Base-by-base conservation (phyloP, 2,113 vertebrate species). In the Actenoides hombroni region DNA sequence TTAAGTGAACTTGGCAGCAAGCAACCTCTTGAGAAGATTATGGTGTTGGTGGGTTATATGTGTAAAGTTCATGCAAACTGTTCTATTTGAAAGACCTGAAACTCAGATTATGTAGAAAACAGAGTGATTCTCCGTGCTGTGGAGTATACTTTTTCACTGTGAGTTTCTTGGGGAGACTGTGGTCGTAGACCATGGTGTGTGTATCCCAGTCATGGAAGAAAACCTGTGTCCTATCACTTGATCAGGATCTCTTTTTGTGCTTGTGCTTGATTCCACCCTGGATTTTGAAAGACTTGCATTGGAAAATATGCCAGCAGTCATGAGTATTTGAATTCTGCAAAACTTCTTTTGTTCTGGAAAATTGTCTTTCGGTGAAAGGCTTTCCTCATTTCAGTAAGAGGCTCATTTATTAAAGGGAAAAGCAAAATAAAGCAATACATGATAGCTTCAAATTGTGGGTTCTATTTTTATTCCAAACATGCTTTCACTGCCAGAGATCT, bases 391-490 rank as follows among this genome's bases (percentile, higher is more conserved):
- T 83, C 29, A n/a, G 20, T 28, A 28, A 35, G 51, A 74, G 39
- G 67, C 39, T 85, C 11, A 8, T n/a, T 28, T 33, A 86, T 26
- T 56, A 57, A 79, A 92, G 57, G 61, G 44, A 59, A 82, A 84
- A 71, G 42, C 23, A 82, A 76, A 92, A 56, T n/a, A 87, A 70
- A 71, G 51, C 24, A 73, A 75, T 53, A 40, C 14, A 20, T 0
- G 3, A 24, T 49, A 81, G 71, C 74, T 94, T 90, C 42, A 81
- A 57, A 88, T 71, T 59, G 37, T 69, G 68, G 33, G 29, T 60
- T 95, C 81, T 91, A 9, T 35, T 95, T 95, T 96, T 94, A 74
- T 57, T 92, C 71, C 64, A 91, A 89, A 77, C 4, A 1, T 69
- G 23, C 35, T 87, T 88, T 91, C 15, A 2, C 28, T 95, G 91